Conservation (phyloP, 2,113 vertebrate genomes). For the Paralichthys olivaceus region DNA sequence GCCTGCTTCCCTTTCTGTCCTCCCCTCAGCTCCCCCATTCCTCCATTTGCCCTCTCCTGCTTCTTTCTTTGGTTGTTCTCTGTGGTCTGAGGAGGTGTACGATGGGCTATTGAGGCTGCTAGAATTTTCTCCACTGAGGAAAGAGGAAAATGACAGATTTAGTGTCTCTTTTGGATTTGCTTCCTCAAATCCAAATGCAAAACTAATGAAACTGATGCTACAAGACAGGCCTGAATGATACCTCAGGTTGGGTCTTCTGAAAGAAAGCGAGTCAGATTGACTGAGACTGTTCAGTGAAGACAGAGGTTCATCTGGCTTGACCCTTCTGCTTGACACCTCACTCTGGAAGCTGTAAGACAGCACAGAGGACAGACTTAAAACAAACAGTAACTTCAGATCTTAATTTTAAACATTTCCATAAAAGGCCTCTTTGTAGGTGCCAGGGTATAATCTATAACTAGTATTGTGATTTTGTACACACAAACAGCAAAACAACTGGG, state of each 20-base stretch:
- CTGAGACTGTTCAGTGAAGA: conserved; percentile 83
- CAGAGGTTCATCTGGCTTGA: conserved; percentile 77
- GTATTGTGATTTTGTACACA: too few species aligned
- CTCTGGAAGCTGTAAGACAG: conserved; percentile 76
- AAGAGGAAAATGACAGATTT: not conserved
- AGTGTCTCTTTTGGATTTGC: not conserved
- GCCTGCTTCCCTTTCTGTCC: conserved; percentile 65
- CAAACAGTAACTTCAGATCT: not conserved
- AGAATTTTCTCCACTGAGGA: conserved; percentile 72
- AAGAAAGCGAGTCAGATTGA: conserved; percentile 85
- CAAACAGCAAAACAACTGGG: not conserved
- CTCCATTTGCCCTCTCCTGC: conserved; percentile 80
- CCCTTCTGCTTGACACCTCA: conserved; percentile 72
- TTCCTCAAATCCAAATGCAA: not conserved
- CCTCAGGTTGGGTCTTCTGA: conserved; percentile 86
- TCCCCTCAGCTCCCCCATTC: conserved; percentile 74
- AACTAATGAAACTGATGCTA: not conserved
- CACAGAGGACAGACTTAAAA: not conserved
- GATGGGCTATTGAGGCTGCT: conserved; percentile 84
- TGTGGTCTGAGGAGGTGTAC: conserved; percentile 76
- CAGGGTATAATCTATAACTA: not conserved
- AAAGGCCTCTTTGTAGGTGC: not conserved
- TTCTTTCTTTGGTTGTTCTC: conserved; percentile 75
- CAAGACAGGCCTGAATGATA: conserved; percentile 47
- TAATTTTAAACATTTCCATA: not conserved